Conservation (phyloP, 1,140 invertebrate genomes). For the Bombus waltoni region DNA sequence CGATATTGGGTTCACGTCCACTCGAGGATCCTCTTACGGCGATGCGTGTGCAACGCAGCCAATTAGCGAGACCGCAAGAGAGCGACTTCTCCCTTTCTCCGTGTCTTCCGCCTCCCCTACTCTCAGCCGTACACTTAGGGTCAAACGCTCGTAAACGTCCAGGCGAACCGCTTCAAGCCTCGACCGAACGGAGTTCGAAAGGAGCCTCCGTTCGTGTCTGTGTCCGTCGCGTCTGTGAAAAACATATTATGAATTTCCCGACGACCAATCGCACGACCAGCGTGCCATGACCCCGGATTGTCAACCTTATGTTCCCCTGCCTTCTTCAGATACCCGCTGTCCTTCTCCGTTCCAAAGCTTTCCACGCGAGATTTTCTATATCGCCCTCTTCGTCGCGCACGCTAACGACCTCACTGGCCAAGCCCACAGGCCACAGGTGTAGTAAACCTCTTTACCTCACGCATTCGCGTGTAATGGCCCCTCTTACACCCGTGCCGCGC, state of each 20-base stretch:
- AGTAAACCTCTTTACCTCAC: slow-evolving; percentile 74
- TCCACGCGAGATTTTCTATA: slow-evolving; percentile 46
- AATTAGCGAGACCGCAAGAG: slow-evolving; percentile 66
- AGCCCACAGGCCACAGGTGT: slow-evolving; percentile 74
- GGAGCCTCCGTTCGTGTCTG: slow-evolving; percentile 33
- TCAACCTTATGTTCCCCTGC: slow-evolving; percentile 61
- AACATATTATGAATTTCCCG: slow-evolving; percentile 73
- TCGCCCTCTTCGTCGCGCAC: slow-evolving; percentile 8
- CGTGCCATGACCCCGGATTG: slow-evolving; percentile 69
- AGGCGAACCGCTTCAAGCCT: slow-evolving; percentile 44
- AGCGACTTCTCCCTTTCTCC: slow-evolving; percentile 64
- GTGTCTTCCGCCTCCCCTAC: slow-evolving; percentile 60
- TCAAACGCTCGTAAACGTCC: slow-evolving; percentile 73
- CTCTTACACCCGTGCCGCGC: slow-evolving; percentile 66
- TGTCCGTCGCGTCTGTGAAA: slow-evolving; percentile 55
- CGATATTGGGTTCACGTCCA: slow-evolving; percentile 66
- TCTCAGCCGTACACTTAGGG: slow-evolving; percentile 62
- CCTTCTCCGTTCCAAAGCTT: background rate
- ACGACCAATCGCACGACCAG: slow-evolving; percentile 61
- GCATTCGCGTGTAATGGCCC: slow-evolving; percentile 65
- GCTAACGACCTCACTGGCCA: slow-evolving; percentile 56
- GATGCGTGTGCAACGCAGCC: slow-evolving; percentile 65
- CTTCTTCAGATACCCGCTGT: background rate
- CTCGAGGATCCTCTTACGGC: slow-evolving; percentile 59
- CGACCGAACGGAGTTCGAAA: slow-evolving; percentile 36